Evolutionary conservation across 2,888 invertebrate genomes (phyloP), one percentile per base, ranked within the genome.

Genomic region (Thyatira batis): DNA sequence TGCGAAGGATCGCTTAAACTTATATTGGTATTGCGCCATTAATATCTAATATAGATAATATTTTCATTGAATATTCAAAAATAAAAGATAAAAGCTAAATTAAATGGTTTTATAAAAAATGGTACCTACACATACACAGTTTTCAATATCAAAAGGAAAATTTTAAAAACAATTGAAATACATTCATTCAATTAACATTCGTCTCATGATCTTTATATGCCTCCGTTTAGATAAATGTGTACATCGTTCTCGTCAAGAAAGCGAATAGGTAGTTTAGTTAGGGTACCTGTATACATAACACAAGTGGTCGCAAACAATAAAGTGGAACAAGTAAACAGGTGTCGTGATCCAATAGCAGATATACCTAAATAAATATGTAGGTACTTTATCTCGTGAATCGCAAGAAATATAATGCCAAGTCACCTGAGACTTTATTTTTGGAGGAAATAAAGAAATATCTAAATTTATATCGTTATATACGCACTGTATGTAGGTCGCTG

Each of bases 401-500:
- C 17, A 58, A 52, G 51, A 56, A 65, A 52, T 55, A 60, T 53
- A 58, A 55, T 60, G 48, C 60, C 51, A 50, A 58, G 50, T 51
- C 50, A 46, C 27, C 50, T 48, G 57, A 57, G 46, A 52, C 53
- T 55, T 53, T 51, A 39, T 39, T 39, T 39, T 45, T 50, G 51
- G 21, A 50, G 53, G 58, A 58, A 63, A 61, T 59, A 60, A 57
- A 54, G 56, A 28, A 62, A 55, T 53, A 53, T 49, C 53, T 50
- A 56, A 54, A 55, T 53, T 59, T 52, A 61, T 63, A 60, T 51
- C 55, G 49, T 60, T 71, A 63, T 68, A 60, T 60, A 63, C 53
- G 58, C 66, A n/a, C 56, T 55, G 61, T 69, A 80, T 76, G 73
- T 74, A 75, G 78, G 76, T 73, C 74, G 68, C 61, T 62, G 67